These are phyloP conservation scores for Limosa lapponica DNA, from an alignment of 2,797 vertebrate genomes.

Conservation along the genomic window DNA sequence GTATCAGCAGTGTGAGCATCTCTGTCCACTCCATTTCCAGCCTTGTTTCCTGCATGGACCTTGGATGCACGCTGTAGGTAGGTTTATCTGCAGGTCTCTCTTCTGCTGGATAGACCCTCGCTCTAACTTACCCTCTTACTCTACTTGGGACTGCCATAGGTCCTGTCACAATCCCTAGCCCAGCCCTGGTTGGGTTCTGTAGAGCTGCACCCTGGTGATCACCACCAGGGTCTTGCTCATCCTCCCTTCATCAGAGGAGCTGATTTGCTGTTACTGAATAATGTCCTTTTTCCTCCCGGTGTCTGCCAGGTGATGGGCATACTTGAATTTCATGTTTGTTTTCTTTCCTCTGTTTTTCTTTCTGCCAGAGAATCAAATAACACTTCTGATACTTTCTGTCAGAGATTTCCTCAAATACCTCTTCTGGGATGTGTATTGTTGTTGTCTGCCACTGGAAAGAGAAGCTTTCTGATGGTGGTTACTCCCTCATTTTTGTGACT, in stretches of 20 bases:
- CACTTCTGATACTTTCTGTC: not conserved
- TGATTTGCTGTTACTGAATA: not conserved
- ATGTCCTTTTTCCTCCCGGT: rapidly evolving
- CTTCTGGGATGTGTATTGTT: not conserved
- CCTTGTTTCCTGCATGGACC: not conserved
- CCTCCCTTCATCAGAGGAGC: not conserved
- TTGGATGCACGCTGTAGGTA: rapidly evolving
- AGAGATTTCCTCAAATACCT: not conserved
- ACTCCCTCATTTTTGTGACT: not conserved
- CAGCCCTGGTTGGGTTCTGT: not conserved
- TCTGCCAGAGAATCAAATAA: not conserved
- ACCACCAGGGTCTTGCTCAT: too few species aligned
- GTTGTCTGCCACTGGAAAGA: not conserved
- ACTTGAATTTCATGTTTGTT: not conserved
- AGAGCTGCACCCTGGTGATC: not conserved
- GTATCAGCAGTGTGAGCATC: too few species aligned
- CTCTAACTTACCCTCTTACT: not conserved
- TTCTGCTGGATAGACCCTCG: not conserved
- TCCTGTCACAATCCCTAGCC: not conserved
- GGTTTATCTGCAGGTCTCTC: not conserved
- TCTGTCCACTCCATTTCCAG: not conserved
- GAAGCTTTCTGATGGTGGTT: not conserved
- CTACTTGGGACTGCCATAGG: too few species aligned
- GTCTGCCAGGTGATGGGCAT: too few species aligned
- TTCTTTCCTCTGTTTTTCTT: not conserved